A percentile compares a stretch with the other conserved stretches of the same genome.
phyloP scores from a whole-genome alignment of 2,888 invertebrate species.

The Rotaria sp. region DNA sequence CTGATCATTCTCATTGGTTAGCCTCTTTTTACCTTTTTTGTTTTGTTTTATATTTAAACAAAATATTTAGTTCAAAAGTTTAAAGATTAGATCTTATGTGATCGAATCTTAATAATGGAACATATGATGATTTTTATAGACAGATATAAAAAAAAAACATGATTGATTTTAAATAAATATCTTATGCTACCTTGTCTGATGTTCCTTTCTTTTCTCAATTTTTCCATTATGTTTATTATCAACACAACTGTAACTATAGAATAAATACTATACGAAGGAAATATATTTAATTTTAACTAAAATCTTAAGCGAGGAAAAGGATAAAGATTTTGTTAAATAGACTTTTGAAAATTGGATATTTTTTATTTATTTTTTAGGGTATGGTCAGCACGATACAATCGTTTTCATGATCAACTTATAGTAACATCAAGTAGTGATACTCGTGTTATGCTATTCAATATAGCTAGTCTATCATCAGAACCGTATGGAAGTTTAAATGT shows the following conservation, averaged over 20 bases:
- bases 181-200: constrained; percentile 23
- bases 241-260: no score
- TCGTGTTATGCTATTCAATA: constrained; percentile 76
- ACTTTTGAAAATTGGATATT: not conserved
- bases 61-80: not conserved
- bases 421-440: constrained; percentile 89
- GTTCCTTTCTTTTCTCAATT: not conserved
- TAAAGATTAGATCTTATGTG: not conserved
- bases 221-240: no score
- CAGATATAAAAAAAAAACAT: constrained; percentile 7
- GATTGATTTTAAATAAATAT: not conserved
- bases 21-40: no score
- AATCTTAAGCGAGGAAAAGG: no score
- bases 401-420: constrained; percentile 88
- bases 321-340: no score
- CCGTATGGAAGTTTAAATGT: constrained; percentile 61
- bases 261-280: no score
- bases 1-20: constrained; percentile 60
- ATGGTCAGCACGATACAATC: constrained; percentile 87
- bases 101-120: not conserved
- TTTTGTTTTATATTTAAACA: no score
- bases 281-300: no score
- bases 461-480: constrained; percentile 79
- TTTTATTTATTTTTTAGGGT: constrained; percentile 60
- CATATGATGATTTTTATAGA: not conserved